These are phyloP conservation scores for Python bivittatus DNA, from an alignment of 2,113 vertebrate genomes.

Conservation along the genomic window DNA sequence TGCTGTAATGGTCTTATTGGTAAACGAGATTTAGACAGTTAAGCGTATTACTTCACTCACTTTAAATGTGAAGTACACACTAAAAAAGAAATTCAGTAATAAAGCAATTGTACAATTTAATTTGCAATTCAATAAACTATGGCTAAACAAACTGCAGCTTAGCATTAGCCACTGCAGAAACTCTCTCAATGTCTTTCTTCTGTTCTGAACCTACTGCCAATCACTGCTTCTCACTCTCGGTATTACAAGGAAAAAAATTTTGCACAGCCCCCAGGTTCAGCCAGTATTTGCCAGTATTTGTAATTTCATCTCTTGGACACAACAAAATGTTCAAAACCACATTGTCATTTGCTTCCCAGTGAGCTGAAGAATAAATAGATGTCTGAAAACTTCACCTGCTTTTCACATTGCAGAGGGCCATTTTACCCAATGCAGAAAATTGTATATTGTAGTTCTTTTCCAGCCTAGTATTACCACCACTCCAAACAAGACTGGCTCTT, in stretches of 20 bases:
- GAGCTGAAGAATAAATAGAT: background rate
- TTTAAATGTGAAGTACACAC: background rate
- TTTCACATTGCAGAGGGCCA: background rate
- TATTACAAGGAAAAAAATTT: background rate
- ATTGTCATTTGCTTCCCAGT: background rate
- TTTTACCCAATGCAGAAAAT: background rate
- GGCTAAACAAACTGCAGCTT: background rate
- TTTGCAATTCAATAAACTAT: background rate
- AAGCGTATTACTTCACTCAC: background rate
- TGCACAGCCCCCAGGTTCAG: background rate
- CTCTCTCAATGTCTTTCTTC: background rate
- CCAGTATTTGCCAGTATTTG: background rate
- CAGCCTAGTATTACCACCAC: background rate
- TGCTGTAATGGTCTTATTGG: background rate
- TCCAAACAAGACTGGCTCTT: background rate
- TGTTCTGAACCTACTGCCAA: background rate
- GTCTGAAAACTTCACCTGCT: background rate
- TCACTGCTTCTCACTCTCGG: too few species aligned
- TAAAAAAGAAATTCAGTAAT: background rate
- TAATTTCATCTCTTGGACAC: background rate
- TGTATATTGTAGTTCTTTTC: background rate
- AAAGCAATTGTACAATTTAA: background rate
- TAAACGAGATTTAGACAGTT: background rate
- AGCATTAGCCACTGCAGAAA: background rate
- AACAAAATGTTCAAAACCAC: background rate